Base-by-base conservation (phyloP, 2,888 invertebrate genomes). In the Tenthredo notha region DNA sequence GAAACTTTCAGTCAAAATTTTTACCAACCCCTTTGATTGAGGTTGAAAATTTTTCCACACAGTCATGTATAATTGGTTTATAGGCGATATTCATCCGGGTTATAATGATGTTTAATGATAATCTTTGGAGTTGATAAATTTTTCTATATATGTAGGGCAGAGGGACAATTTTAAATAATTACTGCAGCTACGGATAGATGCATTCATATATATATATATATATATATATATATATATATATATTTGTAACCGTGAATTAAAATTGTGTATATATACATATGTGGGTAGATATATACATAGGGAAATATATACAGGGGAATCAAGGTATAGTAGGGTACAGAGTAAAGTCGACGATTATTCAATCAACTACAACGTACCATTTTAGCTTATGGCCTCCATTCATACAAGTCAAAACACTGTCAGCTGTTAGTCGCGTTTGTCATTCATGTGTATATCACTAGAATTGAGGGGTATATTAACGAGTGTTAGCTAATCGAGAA, bases 271-370 rank as follows among this genome's bases (percentile, higher is more conserved):
- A 33, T 33, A 33, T 33, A n/a, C n/a, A 33, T 33, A 61, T 25
- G 9, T 33, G 10, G 7, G n/a, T n/a, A 37, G 18, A 37, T 61
- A 25, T 61, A 25, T 61, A 61, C 10, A 25, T 21, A 12, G 25
- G 10, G 10, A 9, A 25, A 61, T 61, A 61, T 61, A 21, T 43
- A 74, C 40, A 74, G 21, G 43, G 21, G 43, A 67, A 74, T 15
- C 40, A 10, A 74, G 21, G 43, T 74, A 25, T 43, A 74, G 72
- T 21, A 40, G 72, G 72, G 43, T 43, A 67, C 43, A 43, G 77
- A 33, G 77, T 85, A 87, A 88, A 90, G 88, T 88, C 88, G 88
- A 90, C 92, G 92, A 92, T 92, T 92, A 92, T 92, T 91, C 92
- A 92, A 92, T 92, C 92, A 89, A 87, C 87, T 85, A 85, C 86